Evolutionary conservation across 2,888 invertebrate species (phyloP).

Genomic region (Tetropium fuscum): DNA sequence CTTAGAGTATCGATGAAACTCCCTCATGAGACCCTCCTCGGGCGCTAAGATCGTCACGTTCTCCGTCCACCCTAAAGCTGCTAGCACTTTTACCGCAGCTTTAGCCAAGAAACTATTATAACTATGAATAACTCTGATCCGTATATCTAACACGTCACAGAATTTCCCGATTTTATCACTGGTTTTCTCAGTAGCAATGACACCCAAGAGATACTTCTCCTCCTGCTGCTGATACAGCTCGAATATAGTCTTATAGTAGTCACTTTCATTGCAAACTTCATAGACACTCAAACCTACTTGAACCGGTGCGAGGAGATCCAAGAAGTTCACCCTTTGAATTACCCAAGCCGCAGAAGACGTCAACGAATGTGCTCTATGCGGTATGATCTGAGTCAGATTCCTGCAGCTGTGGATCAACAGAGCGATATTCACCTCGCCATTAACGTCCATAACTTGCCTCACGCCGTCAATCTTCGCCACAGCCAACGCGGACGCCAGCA

Average conservation of each 20-base stretch:
- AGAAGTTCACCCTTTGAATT: constrained; percentile 55
- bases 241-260: constrained; percentile 55
- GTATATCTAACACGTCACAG: constrained; percentile 52
- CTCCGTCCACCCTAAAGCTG: constrained; percentile 53
- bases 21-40: constrained; percentile 51
- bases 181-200: constrained; percentile 44
- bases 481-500: not conserved
- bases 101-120: constrained; percentile 49
- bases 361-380: constrained; percentile 48
- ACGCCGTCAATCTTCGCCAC: constrained; percentile 15
- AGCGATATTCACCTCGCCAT: constrained; percentile 55
- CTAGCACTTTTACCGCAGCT: constrained; percentile 54
- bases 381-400: constrained; percentile 33
- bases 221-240: constrained; percentile 50
- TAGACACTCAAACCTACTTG: constrained; percentile 54
- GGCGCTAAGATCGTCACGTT: constrained; percentile 59
- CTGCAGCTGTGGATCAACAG: constrained; percentile 56
- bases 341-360: constrained; percentile 60
- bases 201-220: constrained; percentile 51
- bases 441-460: constrained; percentile 42
- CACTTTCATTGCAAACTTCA: constrained; percentile 55
- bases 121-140: constrained; percentile 41
- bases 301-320: constrained; percentile 50
- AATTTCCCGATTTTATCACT: constrained; percentile 51
- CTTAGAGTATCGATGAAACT: constrained; percentile 57